A percentile compares a stretch with the other conserved stretches of the same genome.
These are phyloP conservation scores for Lophura swinhoii DNA, from an alignment of 2,797 vertebrate genomes.

Conservation along the genomic window DNA sequence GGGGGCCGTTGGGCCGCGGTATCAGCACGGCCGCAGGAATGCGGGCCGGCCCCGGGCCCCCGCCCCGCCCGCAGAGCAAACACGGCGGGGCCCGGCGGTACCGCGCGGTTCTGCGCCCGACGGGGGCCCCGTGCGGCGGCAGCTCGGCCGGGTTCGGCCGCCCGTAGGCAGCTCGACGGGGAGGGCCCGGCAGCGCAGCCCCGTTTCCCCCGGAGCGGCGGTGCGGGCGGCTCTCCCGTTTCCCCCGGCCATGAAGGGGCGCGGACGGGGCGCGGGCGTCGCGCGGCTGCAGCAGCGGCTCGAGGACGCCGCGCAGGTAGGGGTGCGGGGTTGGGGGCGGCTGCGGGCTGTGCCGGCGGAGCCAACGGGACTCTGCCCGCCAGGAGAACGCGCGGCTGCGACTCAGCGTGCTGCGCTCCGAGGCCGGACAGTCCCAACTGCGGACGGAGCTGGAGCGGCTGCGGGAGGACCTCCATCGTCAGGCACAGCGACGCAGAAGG, in stretches of 20 bases:
- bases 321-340: rapidly evolving
- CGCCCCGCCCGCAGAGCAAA: constrained; percentile 50
- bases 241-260: background rate
- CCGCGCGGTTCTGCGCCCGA: background rate
- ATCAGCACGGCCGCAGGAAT: background rate
- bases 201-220: constrained; percentile 74
- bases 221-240: no score
- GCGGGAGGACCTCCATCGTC: constrained; percentile 75
- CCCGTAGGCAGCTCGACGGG: background rate
- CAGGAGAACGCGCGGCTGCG: constrained; percentile 80
- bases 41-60: background rate
- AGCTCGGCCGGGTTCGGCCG: no score
- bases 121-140: rapidly evolving
- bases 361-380: background rate
- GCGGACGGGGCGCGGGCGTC: rapidly evolving
- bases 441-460: constrained; percentile 80
- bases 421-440: constrained; percentile 73
- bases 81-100: background rate
- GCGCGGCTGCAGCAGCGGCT: background rate
- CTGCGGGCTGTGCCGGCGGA: background rate
- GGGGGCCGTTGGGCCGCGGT: background rate
- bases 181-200: background rate
- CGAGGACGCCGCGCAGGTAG: rapidly evolving
- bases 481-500: constrained; percentile 73
- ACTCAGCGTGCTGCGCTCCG: constrained; percentile 67